phyloP scores from a whole-genome alignment of 2,113 vertebrate genomes.

The Barbus barbus region DNA sequence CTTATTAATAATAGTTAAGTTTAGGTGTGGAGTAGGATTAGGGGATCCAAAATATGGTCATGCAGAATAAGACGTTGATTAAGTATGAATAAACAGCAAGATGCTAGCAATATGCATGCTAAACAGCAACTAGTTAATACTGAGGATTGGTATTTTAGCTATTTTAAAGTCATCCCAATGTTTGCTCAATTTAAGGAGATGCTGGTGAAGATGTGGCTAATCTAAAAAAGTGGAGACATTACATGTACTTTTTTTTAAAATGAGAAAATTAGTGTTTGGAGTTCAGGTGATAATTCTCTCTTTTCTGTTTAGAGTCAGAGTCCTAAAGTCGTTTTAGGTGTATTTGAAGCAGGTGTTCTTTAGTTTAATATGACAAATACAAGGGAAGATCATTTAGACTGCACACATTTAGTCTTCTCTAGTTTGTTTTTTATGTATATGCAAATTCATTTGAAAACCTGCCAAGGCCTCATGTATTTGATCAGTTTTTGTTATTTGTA shows the following conservation, averaged over 20 bases:
- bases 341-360: slow-evolving; percentile 7
- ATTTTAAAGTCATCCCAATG: slow-evolving; percentile 15
- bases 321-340: neutral
- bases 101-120: too few species aligned
- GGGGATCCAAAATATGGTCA: too few species aligned
- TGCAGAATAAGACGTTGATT: too few species aligned
- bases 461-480: slow-evolving; percentile 27
- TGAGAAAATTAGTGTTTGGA: neutral
- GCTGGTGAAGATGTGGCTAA: neutral
- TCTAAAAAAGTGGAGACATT: neutral
- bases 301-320: too few species aligned
- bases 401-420: neutral
- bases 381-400: slow-evolving; percentile 5
- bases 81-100: too few species aligned
- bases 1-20: too few species aligned
- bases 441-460: slow-evolving; percentile 8
- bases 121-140: too few species aligned
- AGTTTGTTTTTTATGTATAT: neutral
- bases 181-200: neutral
- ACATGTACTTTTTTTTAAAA: neutral
- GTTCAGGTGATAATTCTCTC: neutral
- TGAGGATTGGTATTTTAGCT: neutral
- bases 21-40: too few species aligned
- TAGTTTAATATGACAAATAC: neutral
- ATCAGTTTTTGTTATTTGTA: neutral